Percentiles rank a stretch among this genome's conserved stretches.
Evolutionary conservation across 2,797 vertebrate species (phyloP).

Genomic region (Huso huso): DNA sequence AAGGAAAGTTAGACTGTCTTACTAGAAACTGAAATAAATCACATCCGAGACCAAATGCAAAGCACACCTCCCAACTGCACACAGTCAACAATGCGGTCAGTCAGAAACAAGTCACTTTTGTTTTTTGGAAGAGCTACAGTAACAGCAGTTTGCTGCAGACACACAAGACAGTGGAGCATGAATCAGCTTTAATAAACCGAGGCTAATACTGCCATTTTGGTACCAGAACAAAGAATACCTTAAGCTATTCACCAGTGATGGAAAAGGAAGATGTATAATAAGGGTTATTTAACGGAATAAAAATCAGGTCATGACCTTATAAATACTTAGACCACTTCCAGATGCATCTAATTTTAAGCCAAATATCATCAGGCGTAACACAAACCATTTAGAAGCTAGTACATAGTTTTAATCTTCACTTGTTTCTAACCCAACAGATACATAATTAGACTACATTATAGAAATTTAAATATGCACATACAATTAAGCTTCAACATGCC

Average conservation of each 20-base stretch:
- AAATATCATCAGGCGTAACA: not conserved
- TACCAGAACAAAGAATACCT: constrained; percentile 8
- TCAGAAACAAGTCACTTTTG: constrained; percentile 13
- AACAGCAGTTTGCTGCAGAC: constrained; percentile 22
- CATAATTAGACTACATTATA: no score
- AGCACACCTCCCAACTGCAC: no score
- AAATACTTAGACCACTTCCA: not conserved
- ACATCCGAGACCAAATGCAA: no score
- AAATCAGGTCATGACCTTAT: not conserved
- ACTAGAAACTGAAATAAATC: no score
- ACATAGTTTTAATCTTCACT: no score
- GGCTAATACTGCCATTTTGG: constrained; percentile 16
- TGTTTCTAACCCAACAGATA: no score
- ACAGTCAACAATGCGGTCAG: not conserved
- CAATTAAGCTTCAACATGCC: no score
- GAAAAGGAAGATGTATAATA: not conserved
- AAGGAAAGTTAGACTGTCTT: no score
- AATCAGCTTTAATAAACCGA: constrained; percentile 51
- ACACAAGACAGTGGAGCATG: constrained; percentile 37
- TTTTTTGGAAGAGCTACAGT: constrained; percentile 17
- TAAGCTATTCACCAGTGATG: constrained; percentile 8
- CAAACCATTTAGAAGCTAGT: not conserved
- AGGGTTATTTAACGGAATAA: not conserved
- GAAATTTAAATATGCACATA: no score
- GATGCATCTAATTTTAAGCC: not conserved